These are phyloP conservation scores for Tympanuchus pallidicinctus DNA, from an alignment of 2,113 vertebrate genomes.

Conservation along the genomic window DNA sequence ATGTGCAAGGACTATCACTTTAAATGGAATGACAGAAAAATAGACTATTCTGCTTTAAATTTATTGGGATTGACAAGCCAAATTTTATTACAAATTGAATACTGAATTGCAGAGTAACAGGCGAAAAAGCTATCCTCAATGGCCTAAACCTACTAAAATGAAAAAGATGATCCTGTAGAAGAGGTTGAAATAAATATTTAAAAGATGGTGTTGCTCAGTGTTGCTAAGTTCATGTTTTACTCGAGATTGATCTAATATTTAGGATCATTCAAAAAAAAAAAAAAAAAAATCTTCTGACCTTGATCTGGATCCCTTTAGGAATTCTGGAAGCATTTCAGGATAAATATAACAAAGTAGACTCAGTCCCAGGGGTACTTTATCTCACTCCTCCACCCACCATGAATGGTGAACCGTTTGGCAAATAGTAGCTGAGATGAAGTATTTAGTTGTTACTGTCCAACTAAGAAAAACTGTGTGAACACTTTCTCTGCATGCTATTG, in stretches of 20 bases:
- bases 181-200: not conserved
- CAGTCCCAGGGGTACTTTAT: not conserved
- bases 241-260: not conserved
- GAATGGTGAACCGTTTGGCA: not conserved
- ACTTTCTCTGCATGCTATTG: not conserved
- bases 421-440: not conserved
- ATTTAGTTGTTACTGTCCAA: not conserved
- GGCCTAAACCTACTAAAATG: not conserved
- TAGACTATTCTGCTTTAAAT: not conserved
- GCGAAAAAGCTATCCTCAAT: not conserved
- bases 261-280: not conserved
- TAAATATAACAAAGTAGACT: not conserved
- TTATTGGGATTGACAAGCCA: not conserved
- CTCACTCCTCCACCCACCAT: accelerated
- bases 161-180: not conserved
- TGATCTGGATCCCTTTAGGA: not conserved
- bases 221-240: not conserved
- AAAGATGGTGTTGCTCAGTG: not conserved
- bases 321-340: not conserved
- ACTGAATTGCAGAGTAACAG: not conserved
- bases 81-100: not conserved
- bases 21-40: not conserved
- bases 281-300: not conserved
- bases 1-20: not conserved
- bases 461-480: not conserved